These are phyloP conservation scores for Ctenochaetus hawaiiensis DNA, from an alignment of 2,797 vertebrate species.

Conservation along the genomic window DNA sequence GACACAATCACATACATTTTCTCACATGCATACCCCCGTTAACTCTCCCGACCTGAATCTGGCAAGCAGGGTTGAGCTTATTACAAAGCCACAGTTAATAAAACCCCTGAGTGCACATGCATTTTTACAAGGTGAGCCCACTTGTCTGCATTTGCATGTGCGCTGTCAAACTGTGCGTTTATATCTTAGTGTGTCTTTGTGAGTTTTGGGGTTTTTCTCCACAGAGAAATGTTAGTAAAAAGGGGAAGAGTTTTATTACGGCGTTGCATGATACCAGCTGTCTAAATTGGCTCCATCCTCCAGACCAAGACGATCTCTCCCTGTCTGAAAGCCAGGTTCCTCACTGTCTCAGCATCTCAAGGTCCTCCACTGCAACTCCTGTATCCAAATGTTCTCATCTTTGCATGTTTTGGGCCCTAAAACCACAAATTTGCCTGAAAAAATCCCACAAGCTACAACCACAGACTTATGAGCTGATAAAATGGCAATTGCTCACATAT, in stretches of 20 bases:
- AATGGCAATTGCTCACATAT: conserved; percentile 37
- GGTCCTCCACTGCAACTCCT: conserved; percentile 25
- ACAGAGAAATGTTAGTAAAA: conserved; percentile 37
- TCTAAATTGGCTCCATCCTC: conserved; percentile 48
- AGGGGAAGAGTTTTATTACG: conserved; percentile 64
- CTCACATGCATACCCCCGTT: not conserved
- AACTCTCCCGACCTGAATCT: conserved; percentile 25
- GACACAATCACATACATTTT: conserved; percentile 13
- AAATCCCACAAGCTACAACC: conserved; percentile 46
- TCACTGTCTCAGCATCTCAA: conserved; percentile 36
- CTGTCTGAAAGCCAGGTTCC: conserved; percentile 31
- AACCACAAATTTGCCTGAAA: conserved; percentile 48
- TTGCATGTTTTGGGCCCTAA: conserved; percentile 15
- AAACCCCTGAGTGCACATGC: conserved; percentile 42
- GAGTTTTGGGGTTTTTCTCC: conserved; percentile 48
- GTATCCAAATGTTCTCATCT: conserved; percentile 45
- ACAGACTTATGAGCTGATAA: conserved; percentile 34
- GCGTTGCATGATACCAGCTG: conserved; percentile 64
- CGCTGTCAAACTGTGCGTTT: conserved; percentile 20
- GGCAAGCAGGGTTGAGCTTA: conserved; percentile 32
- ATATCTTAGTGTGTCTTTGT: conserved; percentile 17
- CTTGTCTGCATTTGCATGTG: not conserved
- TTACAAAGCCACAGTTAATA: conserved; percentile 48
- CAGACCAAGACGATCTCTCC: conserved; percentile 32
- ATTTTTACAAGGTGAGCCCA: conserved; percentile 54